A percentile compares a stretch with the other conserved stretches of the same genome.
These are phyloP conservation scores for Leucophenga varia DNA, from an alignment of 1,140 invertebrate genomes.

Conservation along the genomic window DNA sequence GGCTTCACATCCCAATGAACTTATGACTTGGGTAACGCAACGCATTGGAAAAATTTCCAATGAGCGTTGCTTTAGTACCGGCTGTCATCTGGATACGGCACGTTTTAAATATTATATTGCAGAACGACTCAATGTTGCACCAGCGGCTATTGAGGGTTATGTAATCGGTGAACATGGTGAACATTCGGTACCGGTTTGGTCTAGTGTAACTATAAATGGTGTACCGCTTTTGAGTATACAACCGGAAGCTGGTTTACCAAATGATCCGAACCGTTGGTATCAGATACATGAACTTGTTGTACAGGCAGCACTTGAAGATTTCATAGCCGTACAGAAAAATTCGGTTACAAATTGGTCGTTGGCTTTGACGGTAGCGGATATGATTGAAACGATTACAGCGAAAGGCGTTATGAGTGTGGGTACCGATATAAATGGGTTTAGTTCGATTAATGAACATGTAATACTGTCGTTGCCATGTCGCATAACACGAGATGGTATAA, in stretches of 20 bases:
- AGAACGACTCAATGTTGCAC: conserved; percentile 72
- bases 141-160: conserved; percentile 78
- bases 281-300: conserved; percentile 73
- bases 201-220: too few species aligned
- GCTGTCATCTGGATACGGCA: conserved; percentile 85
- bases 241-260: conserved; percentile 65
- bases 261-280: conserved; percentile 75
- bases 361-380: conserved; percentile 71
- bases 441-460: conserved; percentile 75
- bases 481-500: conserved; percentile 70
- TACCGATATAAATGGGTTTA: conserved; percentile 74
- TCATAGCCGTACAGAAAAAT: conserved; percentile 79
- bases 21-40: conserved; percentile 85
- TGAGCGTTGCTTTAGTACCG: conserved; percentile 81
- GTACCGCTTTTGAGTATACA: conserved; percentile 67
- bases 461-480: conserved; percentile 82
- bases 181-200: conserved; percentile 74
- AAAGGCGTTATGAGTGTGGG: conserved; percentile 80
- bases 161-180: conserved; percentile 84
- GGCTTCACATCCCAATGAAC: conserved; percentile 85
- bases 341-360: conserved; percentile 89
- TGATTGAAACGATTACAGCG: conserved; percentile 70
- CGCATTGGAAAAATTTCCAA: conserved; percentile 81
- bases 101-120: conserved; percentile 81
- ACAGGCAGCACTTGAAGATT: conserved; percentile 74